These are phyloP conservation scores for Polylopha cassiicola DNA, from an alignment of 2,888 invertebrate species.

Conservation along the genomic window DNA sequence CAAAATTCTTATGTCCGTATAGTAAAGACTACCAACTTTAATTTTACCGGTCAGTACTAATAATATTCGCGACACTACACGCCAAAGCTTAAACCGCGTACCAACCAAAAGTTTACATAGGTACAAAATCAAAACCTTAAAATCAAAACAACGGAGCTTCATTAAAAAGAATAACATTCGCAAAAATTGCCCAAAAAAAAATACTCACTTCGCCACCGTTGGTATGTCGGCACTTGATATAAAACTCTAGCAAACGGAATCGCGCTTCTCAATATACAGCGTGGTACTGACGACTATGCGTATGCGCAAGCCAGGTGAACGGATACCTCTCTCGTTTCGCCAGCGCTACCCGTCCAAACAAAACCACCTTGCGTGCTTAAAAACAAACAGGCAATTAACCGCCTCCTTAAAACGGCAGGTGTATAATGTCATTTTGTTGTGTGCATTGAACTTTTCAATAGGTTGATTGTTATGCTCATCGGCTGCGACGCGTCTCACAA, in stretches of 20 bases:
- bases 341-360: conserved; percentile 41
- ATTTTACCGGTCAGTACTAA: too few species aligned
- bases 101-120: too few species aligned
- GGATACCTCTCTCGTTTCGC: conserved; percentile 67
- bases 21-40: too few species aligned
- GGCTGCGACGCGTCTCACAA: conserved; percentile 45
- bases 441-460: conserved; percentile 71
- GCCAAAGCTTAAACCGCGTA: too few species aligned
- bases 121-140: too few species aligned
- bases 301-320: conserved; percentile 68
- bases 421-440: conserved; percentile 42
- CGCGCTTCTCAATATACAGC: conserved; percentile 31
- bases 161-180: conserved; percentile 30
- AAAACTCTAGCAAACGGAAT: conserved; percentile 14
- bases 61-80: too few species aligned
- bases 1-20: too few species aligned
- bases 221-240: conserved; percentile 18
- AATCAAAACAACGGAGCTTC: too few species aligned
- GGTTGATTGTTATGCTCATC: conserved; percentile 54
- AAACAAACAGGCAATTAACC: conserved; percentile 33
- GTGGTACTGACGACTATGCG: conserved; percentile 61
- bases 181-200: conserved; percentile 38
- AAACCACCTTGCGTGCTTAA: conserved; percentile 42
- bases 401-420: conserved; percentile 51
- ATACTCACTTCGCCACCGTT: conserved; percentile 46